Base-by-base conservation (phyloP, 2,113 vertebrate genomes). In the Albula goreensis region DNA sequence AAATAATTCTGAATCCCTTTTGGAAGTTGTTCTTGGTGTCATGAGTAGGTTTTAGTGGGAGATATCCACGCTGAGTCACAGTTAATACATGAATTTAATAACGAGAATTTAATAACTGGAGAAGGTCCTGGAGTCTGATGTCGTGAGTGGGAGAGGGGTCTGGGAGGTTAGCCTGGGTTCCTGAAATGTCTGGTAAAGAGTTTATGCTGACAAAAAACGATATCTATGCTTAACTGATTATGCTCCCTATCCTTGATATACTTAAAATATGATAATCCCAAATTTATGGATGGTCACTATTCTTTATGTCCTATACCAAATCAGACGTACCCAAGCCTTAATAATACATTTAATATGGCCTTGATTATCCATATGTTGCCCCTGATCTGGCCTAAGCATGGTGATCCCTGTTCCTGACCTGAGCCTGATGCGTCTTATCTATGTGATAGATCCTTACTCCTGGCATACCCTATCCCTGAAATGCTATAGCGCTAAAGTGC, bases 131-230 rank as follows among this genome's bases (percentile, higher is more conserved):
- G 60, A 15, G 60, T 15, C 12, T 19, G 11, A 63, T 63, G 11
- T 4, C 4, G 15, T 63, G 11, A 15, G 60, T 4, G 60, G 11
- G 11, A 19, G 60, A 15, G 17, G 11, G 60, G 11, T 17, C 4
- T 63, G 60, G 78, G 83, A 50, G 13, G 50, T 83, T 50, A 50
- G 25, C 53, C 11, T 74, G 48, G 53, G 79, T 51, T 81, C 53
- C 51, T 50, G 31, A 51, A 60, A 50, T 77, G 66, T 7, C 25
- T 82, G 31, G n/a, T 56, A 74, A 80, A 81, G 86, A 70, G 74
- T 78, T 81, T 9, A 53, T 57, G 25, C 50, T 80, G 85, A 83
- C 49, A 19, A 78, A 78, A 82, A 78, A 57, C 86, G 31, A 41
- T 41, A 41, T 41, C 31, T 41, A 41, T 41, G 31, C 31, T 41